Base-by-base conservation (phyloP, 1,140 invertebrate genomes). In the Temnothorax longispinosus region DNA sequence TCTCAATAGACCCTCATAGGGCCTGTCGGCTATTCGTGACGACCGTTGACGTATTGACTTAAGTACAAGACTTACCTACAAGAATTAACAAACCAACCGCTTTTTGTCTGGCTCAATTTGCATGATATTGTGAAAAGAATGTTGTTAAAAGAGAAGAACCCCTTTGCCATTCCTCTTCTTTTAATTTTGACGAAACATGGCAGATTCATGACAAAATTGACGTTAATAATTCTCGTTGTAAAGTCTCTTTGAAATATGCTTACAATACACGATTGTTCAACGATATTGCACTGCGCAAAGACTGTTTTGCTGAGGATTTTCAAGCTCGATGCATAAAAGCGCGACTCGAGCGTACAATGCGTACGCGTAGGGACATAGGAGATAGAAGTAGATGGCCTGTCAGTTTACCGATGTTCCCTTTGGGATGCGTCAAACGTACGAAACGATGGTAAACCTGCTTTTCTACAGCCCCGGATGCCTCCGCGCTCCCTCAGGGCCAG, bases 351-450 rank as follows among this genome's bases (percentile, higher is more conserved):
- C 74, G 50, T 41, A 88, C 41, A 21, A 35, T 15, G 52, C 47
- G 8, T 65, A 67, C 47, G 35, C 58, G 75, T 87, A 71, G 74
- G 78, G 77, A 78, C 82, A 72, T 76, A n/a, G 58, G 87, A 90
- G 81, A 87, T 69, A 50, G 82, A 88, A 85, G 84, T 87, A 87
- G 92, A 93, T 93, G 86, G 91, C 87, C 87, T 88, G 92, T 92
- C 92, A 88, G 87, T 91, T 93, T 92, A 92, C 81, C 92, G 86
- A 93, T 93, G 92, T 93, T 88, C 87, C 92, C 92, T 91, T 60
- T 56, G 92, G 91, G 92, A 93, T 92, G 84, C 92, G 92, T 93
- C 89, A 92, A 93, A 93, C 87, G 87, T 90, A 91, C 85, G 88
- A 80, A 92, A 92, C 91, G 87, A 91, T 92, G 88, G 87, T 77